Percentiles rank a stretch among this genome's conserved stretches.
phyloP scores from a whole-genome alignment of 2,888 invertebrate species.

The Cerastis leucographa region DNA sequence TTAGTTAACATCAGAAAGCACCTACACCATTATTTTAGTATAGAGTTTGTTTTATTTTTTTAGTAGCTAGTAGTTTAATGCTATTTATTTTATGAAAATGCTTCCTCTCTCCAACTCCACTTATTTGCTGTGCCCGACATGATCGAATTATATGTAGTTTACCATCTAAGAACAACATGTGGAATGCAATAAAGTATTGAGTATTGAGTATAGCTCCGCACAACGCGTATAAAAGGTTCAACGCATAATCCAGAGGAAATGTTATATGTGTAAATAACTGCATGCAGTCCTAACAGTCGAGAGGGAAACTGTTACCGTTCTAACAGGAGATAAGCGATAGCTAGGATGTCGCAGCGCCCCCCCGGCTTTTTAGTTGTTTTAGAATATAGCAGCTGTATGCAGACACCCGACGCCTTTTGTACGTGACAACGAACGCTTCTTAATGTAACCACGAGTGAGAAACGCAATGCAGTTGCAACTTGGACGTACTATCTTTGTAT shows the following conservation, averaged over 20 bases:
- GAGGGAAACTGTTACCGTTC: slow-evolving; percentile 31
- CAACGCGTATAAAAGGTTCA: slow-evolving; percentile 40
- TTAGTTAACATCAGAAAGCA: too few relatives aligned
- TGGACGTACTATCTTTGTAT: too few relatives aligned
- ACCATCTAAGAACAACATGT: too few relatives aligned
- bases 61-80: too few relatives aligned
- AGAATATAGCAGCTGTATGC: not conserved
- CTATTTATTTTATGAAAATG: too few relatives aligned
- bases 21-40: too few relatives aligned
- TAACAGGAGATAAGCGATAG: slow-evolving; percentile 34
- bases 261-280: slow-evolving; percentile 39
- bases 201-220: too few relatives aligned
- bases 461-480: not conserved
- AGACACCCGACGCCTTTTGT: not conserved
- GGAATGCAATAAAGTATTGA: too few relatives aligned
- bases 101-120: too few relatives aligned
- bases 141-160: too few relatives aligned
- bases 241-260: slow-evolving; percentile 44
- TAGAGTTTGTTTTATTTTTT: too few relatives aligned
- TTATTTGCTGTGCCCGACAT: too few relatives aligned
- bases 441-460: not conserved
- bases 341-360: slow-evolving; percentile 10
- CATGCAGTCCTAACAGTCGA: slow-evolving; percentile 38
- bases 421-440: not conserved
- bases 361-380: slow-evolving; percentile 16